Conservation (phyloP, 2,113 vertebrate species). For the Lichenostomus cassidix region DNA sequence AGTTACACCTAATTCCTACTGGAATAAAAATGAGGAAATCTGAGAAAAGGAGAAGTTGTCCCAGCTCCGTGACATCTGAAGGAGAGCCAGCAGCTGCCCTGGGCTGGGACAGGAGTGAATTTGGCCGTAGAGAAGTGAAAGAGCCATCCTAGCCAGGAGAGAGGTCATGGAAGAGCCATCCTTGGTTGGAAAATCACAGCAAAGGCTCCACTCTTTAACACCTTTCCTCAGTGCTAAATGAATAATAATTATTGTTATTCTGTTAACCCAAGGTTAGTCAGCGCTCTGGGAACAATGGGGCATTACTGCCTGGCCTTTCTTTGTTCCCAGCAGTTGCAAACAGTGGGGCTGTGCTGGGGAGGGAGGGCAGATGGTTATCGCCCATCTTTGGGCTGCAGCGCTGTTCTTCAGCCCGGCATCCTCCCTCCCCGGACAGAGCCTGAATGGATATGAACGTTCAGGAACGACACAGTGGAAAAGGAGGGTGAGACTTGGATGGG, state of each 20-base stretch:
- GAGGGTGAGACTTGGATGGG: slow-evolving; percentile 36
- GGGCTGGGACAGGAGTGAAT: background rate
- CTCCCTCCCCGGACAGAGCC: background rate
- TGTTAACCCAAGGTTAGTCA: background rate
- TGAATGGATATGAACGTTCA: background rate
- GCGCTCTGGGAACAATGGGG: slow-evolving; percentile 30
- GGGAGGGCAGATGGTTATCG: slow-evolving; percentile 56
- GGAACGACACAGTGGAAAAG: slow-evolving; percentile 36
- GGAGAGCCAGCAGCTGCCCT: background rate
- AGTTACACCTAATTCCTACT: background rate
- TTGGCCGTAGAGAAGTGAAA: background rate
- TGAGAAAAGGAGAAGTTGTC: background rate
- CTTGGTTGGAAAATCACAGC: background rate
- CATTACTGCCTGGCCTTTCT: slow-evolving; percentile 17
- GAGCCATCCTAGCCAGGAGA: background rate
- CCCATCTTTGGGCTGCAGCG: background rate
- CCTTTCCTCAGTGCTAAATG: background rate
- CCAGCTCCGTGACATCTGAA: background rate
- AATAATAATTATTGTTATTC: background rate
- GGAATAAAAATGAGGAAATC: background rate
- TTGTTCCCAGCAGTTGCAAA: background rate
- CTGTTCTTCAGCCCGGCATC: background rate
- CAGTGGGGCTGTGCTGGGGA: background rate
- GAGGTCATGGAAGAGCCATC: background rate
- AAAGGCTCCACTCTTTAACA: background rate